Evolutionary conservation across 2,888 invertebrate genomes (phyloP).

Genomic region (Cynaeus angustus): DNA sequence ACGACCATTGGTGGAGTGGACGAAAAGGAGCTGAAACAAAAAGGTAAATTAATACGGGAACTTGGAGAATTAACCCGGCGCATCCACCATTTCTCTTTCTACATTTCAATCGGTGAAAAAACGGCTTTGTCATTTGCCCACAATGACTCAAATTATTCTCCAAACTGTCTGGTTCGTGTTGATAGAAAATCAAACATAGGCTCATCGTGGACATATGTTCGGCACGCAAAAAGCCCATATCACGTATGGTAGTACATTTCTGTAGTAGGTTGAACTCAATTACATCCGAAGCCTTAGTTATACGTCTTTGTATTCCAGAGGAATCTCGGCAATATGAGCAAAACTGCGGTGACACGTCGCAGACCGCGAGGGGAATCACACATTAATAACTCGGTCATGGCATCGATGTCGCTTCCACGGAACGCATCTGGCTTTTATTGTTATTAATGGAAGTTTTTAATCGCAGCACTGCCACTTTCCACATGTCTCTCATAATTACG

Average conservation of each 20-base stretch:
- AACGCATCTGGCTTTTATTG: slow-evolving; percentile 54
- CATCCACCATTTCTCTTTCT: no score
- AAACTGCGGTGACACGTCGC: slow-evolving; percentile 52
- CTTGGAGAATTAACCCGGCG: no score
- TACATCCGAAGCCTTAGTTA: slow-evolving; percentile 54
- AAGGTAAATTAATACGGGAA: background rate
- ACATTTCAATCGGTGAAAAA: no score
- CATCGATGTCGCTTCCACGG: slow-evolving; percentile 52
- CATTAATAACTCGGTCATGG: slow-evolving; percentile 57
- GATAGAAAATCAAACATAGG: background rate
- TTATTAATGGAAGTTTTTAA: slow-evolving; percentile 61
- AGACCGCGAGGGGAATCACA: slow-evolving; percentile 54
- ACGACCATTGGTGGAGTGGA: background rate
- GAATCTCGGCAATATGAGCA: slow-evolving; percentile 57
- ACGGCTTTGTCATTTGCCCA: no score
- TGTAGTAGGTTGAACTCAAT: slow-evolving; percentile 58
- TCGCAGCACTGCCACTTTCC: slow-evolving; percentile 53
- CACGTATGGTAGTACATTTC: slow-evolving; percentile 54
- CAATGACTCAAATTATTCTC: no score
- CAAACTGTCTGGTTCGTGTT: no score
- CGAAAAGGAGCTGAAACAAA: background rate
- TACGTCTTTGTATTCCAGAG: slow-evolving; percentile 58
- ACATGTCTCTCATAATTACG: slow-evolving; percentile 55
- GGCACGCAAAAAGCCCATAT: slow-evolving; percentile 55
- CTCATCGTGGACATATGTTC: slow-evolving; percentile 48